Base-by-base conservation (phyloP, 2,113 vertebrate genomes). In the Sakesphorus luctuosus region DNA sequence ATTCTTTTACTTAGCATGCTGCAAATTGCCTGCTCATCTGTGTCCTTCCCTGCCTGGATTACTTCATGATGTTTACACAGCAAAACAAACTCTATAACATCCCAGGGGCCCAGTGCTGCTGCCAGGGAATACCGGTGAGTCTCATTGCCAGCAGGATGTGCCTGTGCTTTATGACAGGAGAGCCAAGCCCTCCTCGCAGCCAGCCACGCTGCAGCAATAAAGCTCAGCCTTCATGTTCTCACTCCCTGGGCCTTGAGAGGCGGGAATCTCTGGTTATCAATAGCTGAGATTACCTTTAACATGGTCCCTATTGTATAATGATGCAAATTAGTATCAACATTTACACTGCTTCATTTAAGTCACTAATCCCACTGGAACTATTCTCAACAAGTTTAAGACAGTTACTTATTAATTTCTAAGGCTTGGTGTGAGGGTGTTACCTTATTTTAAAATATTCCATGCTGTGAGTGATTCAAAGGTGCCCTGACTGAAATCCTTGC, bases 61-160 rank as follows among this genome's bases (percentile, higher is more conserved):
- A 33, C 87, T 93, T 90, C 88, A 81, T 72, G 86, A 61, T 96
- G 95, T 96, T 96, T 96, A 96, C 94, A 78, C 25, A 93, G 85
- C 90, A 94, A 93, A 95, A 84, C 92, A 96, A 95, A 95, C 85
- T 74, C 20, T 93, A 55, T 49, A 86, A n/a, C 68, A 72, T 96
- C 95, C 92, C 96, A 80, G 76, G 91, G 90, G 83, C 90, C 83
- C 92, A 94, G 7, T 92, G 85, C 90, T 84, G 75, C 76, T 86
- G 73, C 80, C 61, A 36, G 2, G 13, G 82, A 92, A 81, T 52
- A 84, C 83, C 52, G 69, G 84, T 90, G 92, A 93, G 92, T 81
- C 85, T 90, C 88, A 85, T 77, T 92, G 94, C 88, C 94, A 94
- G 67, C 80, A 93, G 93, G 92, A 96, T 92, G 76, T 93, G 90